Evolutionary conservation across 2,797 vertebrate genomes (phyloP), one percentile per base, ranked within the genome.

Genomic region (Pantherophis vulpinus): DNA sequence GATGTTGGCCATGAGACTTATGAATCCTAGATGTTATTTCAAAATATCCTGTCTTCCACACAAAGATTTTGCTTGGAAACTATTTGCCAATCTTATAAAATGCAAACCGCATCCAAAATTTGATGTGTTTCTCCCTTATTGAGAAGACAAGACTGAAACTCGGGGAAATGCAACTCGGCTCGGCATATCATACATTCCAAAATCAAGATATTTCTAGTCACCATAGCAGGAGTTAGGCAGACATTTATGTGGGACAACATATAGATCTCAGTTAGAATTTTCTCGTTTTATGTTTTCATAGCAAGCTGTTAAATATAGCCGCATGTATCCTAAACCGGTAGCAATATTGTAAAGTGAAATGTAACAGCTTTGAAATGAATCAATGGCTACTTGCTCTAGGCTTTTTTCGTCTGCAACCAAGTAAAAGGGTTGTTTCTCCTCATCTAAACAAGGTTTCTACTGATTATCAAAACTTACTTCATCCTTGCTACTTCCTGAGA

Each of bases 401-500:
- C 91, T 60, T 10, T 88, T 66, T n/a, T 89, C 91, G 13, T 18
- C 86, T 93, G 20, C 90, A 92, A 91, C 58, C 14, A 86, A 94
- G 66, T 1, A 87, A 90, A 93, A 54, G 20, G 91, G 94, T 70
- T 63, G 4, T 93, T 94, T 86, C 2, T 59, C 86, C 93, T 90
- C 92, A 54, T 93, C 66, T 91, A 54, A 89, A 60, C 59, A 90
- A 2, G 87, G 0, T 66, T 58, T 94, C n/a, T 83, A 47, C 90
- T 0, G 0, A 93, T 93, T 93, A 94, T 79, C 1, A 2, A 27
- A 63, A 93, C 51, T 0, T 51, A 88, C 2, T 96, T 95, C 93
- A 91, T 79, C 95, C 87, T 86, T 89, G 11, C 89, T 93, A 4
- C 1, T 96, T 97, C 93, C 93, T 92, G 27, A 59, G 96, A 55